phyloP scores from a whole-genome alignment of 30 jellyfish, hydroid and myxozoan genomes.

The Sanderia malayensis region DNA sequence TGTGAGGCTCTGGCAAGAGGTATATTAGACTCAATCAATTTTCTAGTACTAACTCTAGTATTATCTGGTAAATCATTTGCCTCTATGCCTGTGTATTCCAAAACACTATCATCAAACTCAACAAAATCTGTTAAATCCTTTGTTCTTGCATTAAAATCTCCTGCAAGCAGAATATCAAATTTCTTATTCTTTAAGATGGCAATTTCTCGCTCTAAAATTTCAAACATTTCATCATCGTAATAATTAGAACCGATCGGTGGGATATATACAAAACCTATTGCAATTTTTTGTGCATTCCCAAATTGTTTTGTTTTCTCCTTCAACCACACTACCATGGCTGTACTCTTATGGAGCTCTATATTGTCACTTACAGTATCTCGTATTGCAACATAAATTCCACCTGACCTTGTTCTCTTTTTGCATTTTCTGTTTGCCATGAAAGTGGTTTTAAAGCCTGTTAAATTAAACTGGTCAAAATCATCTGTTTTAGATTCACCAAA shows the following conservation, averaged over 20 bases:
- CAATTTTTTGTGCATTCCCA: background rate
- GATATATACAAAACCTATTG: slow-evolving; percentile 16
- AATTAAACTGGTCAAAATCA: slow-evolving; percentile 20
- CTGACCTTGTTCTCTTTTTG: slow-evolving; percentile 1
- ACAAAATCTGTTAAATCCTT: background rate
- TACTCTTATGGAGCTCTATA: background rate
- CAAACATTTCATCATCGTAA: background rate
- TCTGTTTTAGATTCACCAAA: slow-evolving; percentile 18
- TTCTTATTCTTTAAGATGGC: background rate
- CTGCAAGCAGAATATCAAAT: background rate
- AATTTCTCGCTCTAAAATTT: slow-evolving; percentile 1
- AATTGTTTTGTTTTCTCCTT: slow-evolving; percentile 4
- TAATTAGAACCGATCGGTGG: slow-evolving; percentile 1
- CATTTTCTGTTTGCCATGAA: background rate
- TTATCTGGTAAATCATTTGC: background rate
- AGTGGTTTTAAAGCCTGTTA: slow-evolving; percentile 9
- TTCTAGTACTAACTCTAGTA: background rate
- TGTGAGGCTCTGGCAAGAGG: background rate
- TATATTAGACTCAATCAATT: background rate
- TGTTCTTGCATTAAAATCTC: slow-evolving; percentile 23
- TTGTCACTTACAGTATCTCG: background rate
- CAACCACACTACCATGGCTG: slow-evolving; percentile 10
- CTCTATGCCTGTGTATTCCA: background rate
- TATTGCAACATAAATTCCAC: slow-evolving; percentile 15
- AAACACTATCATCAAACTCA: slow-evolving; percentile 5